Percentiles rank a stretch among this genome's conserved stretches.
These are phyloP conservation scores for Ligdia adustata DNA, from an alignment of 2,888 invertebrate species.

Conservation along the genomic window DNA sequence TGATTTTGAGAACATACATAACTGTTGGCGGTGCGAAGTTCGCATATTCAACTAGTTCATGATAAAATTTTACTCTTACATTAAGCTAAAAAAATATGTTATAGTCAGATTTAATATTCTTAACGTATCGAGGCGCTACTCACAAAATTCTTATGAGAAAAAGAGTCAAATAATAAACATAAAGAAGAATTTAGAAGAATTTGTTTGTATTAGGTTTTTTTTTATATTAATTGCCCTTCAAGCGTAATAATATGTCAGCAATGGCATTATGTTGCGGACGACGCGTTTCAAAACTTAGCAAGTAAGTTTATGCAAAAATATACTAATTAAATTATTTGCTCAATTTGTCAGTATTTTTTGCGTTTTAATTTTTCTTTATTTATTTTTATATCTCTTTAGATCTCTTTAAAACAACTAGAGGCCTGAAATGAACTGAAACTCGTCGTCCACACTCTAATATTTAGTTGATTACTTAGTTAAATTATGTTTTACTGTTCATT, in stretches of 20 bases:
- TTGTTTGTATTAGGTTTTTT: constrained; percentile 22
- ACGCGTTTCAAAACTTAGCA: background rate
- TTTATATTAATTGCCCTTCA: constrained; percentile 19
- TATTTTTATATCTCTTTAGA: background rate
- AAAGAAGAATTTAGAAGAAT: constrained; percentile 23
- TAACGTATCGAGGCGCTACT: background rate
- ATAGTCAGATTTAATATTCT: too few species aligned
- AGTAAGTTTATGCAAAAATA: too few species aligned
- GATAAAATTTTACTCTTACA: too few species aligned
- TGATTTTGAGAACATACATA: too few species aligned
- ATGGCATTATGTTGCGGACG: constrained; percentile 1
- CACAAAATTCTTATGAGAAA: constrained; percentile 17
- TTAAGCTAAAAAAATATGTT: too few species aligned
- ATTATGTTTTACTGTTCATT: constrained; percentile 28
- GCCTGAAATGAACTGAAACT: too few species aligned
- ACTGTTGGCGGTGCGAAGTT: too few species aligned
- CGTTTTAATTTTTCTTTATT: background rate
- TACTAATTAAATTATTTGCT: too few species aligned
- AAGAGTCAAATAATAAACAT: too few species aligned
- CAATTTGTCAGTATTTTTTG: too few species aligned
- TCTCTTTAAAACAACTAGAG: too few species aligned
- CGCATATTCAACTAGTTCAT: too few species aligned
- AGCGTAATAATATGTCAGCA: constrained; percentile 28
- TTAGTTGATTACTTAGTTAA: constrained; percentile 24
- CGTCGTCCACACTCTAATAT: background rate